Evolutionary conservation across 2,113 vertebrate genomes (phyloP).

Genomic region (Meleagris gallopavo): DNA sequence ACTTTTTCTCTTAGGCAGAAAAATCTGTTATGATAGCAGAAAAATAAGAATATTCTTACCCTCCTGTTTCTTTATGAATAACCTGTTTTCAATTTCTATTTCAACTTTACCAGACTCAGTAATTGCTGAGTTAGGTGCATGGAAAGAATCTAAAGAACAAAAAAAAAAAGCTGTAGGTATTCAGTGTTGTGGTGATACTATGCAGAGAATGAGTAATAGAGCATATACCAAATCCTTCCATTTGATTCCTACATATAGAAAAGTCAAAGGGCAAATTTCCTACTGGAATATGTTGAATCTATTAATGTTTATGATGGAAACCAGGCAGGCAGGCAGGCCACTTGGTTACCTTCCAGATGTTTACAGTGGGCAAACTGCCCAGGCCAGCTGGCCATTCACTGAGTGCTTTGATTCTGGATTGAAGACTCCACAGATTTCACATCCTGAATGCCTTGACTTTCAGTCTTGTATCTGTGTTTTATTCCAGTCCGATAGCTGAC

Average conservation of each 20-base stretch:
- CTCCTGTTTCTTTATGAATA: neutral
- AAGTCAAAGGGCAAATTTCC: slow-evolving; percentile 3
- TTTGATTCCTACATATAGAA: neutral
- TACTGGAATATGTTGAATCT: neutral
- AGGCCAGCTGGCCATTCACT: neutral
- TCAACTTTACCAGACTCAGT: neutral
- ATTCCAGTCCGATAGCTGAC: neutral
- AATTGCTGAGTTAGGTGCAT: neutral
- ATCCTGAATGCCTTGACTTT: neutral
- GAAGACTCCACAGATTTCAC: neutral
- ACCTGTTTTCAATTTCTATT: neutral
- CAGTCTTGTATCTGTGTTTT: neutral
- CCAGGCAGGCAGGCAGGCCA: neutral
- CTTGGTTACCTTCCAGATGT: neutral
- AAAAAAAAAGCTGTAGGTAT: neutral
- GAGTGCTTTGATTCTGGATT: neutral
- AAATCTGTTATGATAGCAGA: neutral
- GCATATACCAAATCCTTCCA: neutral
- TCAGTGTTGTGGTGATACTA: neutral
- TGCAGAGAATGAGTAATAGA: neutral
- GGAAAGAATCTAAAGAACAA: neutral
- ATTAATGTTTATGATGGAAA: slow-evolving; percentile 7
- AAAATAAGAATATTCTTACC: neutral
- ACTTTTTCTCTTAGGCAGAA: neutral
- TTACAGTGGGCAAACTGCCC: neutral